phyloP scores from a whole-genome alignment of 2,113 vertebrate genomes.

The Varanus salvator region DNA sequence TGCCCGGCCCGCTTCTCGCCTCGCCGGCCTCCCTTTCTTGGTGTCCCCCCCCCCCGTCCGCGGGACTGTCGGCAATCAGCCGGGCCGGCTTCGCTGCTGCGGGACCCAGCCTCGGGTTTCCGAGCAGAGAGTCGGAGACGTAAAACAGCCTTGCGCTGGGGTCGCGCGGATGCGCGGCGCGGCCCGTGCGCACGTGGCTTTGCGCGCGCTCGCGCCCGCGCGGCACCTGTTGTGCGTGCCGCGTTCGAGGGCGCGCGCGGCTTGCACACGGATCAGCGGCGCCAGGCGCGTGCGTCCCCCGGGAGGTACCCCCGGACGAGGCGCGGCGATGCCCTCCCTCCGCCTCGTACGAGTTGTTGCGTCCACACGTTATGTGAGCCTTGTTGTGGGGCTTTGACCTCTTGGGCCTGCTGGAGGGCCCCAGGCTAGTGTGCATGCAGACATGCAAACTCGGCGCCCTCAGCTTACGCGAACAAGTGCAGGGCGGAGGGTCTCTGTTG shows the following conservation, averaged over 20 bases:
- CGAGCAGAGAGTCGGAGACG: background rate
- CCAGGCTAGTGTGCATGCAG: background rate
- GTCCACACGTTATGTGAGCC: background rate
- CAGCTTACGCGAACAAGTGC: background rate
- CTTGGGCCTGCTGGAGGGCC: background rate
- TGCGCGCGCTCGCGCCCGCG: no score
- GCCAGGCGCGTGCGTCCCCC: background rate
- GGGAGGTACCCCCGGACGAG: no score
- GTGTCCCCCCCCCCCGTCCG: background rate
- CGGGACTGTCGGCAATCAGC: conserved; percentile 45
- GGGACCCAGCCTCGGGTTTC: background rate
- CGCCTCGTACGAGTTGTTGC: no score
- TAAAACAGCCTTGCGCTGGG: background rate
- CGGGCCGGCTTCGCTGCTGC: conserved; percentile 50
- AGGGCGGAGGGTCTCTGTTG: background rate
- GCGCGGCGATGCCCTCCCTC: no score
- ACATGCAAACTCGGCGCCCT: background rate
- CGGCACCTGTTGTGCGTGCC: background rate
- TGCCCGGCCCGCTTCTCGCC: background rate
- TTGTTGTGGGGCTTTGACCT: background rate
- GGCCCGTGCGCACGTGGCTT: background rate
- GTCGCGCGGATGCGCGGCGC: background rate
- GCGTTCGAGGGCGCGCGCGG: background rate
- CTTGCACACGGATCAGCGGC: no score
- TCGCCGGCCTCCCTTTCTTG: background rate